Evolutionary conservation across 2,113 vertebrate genomes (phyloP), one percentile per base, ranked within the genome.

Genomic region (Stigmatopora nigra): DNA sequence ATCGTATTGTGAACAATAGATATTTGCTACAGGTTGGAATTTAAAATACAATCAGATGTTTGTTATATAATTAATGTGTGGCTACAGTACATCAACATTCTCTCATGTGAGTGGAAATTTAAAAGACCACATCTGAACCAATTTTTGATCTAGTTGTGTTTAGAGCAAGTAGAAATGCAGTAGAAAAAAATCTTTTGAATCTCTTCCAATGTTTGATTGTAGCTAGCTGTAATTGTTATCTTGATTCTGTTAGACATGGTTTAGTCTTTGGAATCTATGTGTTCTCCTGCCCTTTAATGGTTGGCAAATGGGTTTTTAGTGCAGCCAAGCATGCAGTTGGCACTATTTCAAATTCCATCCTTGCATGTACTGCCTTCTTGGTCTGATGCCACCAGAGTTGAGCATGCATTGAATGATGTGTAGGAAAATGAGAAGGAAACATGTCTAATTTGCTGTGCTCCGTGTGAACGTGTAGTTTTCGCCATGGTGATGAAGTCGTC

Each of bases 401-500:
- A 52, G 16, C 13, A n/a, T 61, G 13, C 64, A 48, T 8, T 58
- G 10, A 63, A 48, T 13, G 13, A n/a, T 56, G 51, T 51, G 17
- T 47, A 1, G 19, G 14, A 53, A 63, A 14, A 48, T 16, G 14
- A n/a, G 1, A 41, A 4, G 45, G 38, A 70, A 53, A 12, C 10
- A 48, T 61, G 5, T 61, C 15, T 65, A 10, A 17, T 20, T 13
- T 35, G 7, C n/a, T 36, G 56, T 3, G 58, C 10, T 49, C 64
- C 76, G 15, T 64, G 14, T 59, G 46, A 62, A 22, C 69, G 47
- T 57, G 31, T 61, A 89, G 69, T 69, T 84, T 86, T 84, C 77
- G 87, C 76, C 80, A 97, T 99, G 95, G 95, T 98, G 86, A 95
- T 98, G 92, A 99, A 98, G 88, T 94, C 95, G 53, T 87, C 94